A percentile compares a stretch with the other conserved stretches of the same genome.
These are phyloP conservation scores for Seriola quinqueradiata DNA, from an alignment of 2,113 vertebrate genomes.

Conservation along the genomic window DNA sequence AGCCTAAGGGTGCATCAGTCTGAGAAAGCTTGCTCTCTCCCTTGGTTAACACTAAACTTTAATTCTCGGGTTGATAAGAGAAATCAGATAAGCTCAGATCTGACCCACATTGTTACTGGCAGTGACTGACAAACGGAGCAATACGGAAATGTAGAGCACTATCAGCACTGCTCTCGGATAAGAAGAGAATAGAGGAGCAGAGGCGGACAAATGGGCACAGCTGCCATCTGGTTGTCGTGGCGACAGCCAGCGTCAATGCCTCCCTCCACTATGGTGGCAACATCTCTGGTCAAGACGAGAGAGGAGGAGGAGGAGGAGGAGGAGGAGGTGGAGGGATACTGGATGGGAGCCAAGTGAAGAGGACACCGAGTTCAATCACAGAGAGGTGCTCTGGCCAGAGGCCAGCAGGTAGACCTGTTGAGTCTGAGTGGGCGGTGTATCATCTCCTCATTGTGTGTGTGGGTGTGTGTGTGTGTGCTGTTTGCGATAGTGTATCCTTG, in stretches of 20 bases:
- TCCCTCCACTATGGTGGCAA: slow-evolving; percentile 12
- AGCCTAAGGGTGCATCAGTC: background rate
- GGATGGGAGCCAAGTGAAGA: slow-evolving; percentile 54
- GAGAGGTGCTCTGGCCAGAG: slow-evolving; percentile 30
- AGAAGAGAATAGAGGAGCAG: slow-evolving; percentile 8
- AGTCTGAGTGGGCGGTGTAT: slow-evolving; percentile 22
- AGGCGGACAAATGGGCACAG: slow-evolving; percentile 33
- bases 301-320: background rate
- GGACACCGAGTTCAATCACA: slow-evolving; percentile 60
- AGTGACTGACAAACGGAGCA: background rate
- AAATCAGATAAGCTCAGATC: background rate
- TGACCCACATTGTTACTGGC: background rate
- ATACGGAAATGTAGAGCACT: background rate
- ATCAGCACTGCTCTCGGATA: background rate
- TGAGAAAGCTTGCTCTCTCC: background rate
- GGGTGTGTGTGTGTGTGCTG: slow-evolving; percentile 29
- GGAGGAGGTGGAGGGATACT: slow-evolving; percentile 28
- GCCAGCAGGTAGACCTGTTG: slow-evolving; percentile 58
- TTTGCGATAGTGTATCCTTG: slow-evolving; percentile 32
- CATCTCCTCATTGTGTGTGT: slow-evolving; percentile 15
- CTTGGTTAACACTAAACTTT: background rate
- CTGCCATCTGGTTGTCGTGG: slow-evolving; percentile 63
- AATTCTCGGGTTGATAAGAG: background rate
- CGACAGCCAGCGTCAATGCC: slow-evolving; percentile 29
- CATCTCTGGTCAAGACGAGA: slow-evolving; percentile 31